A percentile compares a stretch with the other conserved stretches of the same genome.
Conservation (phyloP, 2,113 vertebrate genomes). For the Gobio gobio region DNA sequence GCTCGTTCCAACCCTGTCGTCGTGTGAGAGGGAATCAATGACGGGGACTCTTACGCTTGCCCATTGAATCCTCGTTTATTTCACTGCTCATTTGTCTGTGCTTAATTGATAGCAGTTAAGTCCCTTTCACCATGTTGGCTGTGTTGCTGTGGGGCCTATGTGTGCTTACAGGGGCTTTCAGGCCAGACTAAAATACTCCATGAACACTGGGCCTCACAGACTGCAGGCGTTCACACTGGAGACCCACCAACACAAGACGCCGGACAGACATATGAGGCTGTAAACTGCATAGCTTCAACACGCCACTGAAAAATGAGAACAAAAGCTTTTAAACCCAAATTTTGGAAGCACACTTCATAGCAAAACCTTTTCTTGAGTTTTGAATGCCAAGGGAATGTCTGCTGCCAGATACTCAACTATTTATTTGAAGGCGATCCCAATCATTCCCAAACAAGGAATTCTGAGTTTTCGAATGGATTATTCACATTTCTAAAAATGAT, state of each 20-base stretch:
- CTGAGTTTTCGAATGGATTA: background rate
- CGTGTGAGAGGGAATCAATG: conserved; percentile 45
- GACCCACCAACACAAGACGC: conserved; percentile 30
- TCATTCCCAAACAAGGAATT: background rate
- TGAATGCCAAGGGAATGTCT: background rate
- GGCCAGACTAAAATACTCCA: conserved; percentile 28
- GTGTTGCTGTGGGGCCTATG: conserved; percentile 44
- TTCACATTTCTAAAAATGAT: background rate
- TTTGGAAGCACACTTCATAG: background rate
- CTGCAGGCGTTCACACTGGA: background rate
- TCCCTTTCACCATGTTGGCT: conserved; percentile 43
- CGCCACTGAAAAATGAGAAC: conserved; percentile 21
- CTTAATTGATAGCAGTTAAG: conserved; percentile 57
- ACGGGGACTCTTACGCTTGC: conserved; percentile 35
- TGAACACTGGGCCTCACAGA: conserved; percentile 10
- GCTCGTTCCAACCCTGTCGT: conserved; percentile 41
- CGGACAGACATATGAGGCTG: conserved; percentile 6
- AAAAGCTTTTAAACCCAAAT: conserved; percentile 24
- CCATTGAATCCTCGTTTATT: conserved; percentile 48
- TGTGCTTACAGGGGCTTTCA: conserved; percentile 19
- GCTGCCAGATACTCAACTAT: background rate
- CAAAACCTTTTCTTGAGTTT: background rate
- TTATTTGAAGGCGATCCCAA: background rate
- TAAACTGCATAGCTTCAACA: background rate
- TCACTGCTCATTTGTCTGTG: conserved; percentile 52